Evolutionary conservation across 2,797 vertebrate species (phyloP), one percentile per base, ranked within the genome.

Genomic region (Limnodromus scolopaceus): DNA sequence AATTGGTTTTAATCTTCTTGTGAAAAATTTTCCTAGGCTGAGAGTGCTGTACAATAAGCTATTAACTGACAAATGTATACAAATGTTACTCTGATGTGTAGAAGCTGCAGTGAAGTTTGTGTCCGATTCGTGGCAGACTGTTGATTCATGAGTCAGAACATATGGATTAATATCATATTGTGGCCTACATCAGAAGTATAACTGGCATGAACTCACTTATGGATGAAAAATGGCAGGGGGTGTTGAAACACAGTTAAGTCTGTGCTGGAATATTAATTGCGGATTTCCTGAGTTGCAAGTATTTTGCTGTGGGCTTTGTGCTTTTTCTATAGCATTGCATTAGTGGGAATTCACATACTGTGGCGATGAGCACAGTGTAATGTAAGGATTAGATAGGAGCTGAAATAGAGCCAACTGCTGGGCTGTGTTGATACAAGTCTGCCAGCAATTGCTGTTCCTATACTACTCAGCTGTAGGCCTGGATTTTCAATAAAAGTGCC

Each of bases 381-480:
- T 94, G 71, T 69, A 88, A 93, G 89, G 87, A 97, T 96, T 96
- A 97, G 89, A 93, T 94, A 93, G 94, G 79, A 92, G 55, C 80
- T 95, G 96, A 95, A 96, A 92, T 72, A 78, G 79, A 96, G 91
- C 91, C 91, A 96, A 19, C 89, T 96, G 92, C 92, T 97, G 96
- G 93, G 81, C 69, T 89, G 45, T 79, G 94, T 93, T 94, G 95
- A 95, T 97, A 95, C 92, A 90, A 92, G 92, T 82, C 74, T 90
- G 87, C 76, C 95, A 96, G 91, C 85, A 88, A 87, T 84, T 92
- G 76, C 89, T 95, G 57, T 86, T 94, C 66, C 78, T 92, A 1
- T 92, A 48, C 63, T 78, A 78, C 91, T 88, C 65, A 25, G 93
- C 88, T 92, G 89, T 94, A 90, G 77, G 61, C 74, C 77, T 95